These are phyloP conservation scores for Luffia ferchaultella DNA, from an alignment of 2,888 invertebrate species.

Conservation along the genomic window DNA sequence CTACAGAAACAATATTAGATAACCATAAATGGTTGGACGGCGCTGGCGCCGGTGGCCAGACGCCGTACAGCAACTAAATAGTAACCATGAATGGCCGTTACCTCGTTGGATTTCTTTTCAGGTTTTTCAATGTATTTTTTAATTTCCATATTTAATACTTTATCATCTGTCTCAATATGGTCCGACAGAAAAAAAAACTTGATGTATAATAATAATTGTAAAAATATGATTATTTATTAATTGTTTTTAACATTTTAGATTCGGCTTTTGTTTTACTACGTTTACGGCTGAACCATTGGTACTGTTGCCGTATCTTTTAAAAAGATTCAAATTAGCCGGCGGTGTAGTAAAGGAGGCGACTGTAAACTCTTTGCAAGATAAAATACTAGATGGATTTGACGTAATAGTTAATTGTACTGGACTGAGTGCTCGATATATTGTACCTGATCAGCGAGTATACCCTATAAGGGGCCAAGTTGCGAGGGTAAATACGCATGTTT, in stretches of 20 bases:
- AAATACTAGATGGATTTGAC: conserved; percentile 65
- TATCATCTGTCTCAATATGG: too few relatives aligned
- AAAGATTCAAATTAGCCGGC: conserved; percentile 65
- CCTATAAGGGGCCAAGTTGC: conserved; percentile 81
- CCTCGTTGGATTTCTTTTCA: too few relatives aligned
- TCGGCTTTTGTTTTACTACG: conserved; percentile 71
- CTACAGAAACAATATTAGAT: too few relatives aligned
- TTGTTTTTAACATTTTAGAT: conserved; percentile 57
- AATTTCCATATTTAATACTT: too few relatives aligned
- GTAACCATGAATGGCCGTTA: too few relatives aligned
- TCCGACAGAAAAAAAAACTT: too few relatives aligned
- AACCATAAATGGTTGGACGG: too few relatives aligned
- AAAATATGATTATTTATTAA: too few relatives aligned
- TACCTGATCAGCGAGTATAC: conserved; percentile 66
- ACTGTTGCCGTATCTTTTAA: conserved; percentile 73
- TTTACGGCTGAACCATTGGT: conserved; percentile 72
- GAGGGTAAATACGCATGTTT: conserved; percentile 44
- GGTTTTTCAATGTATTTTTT: too few relatives aligned
- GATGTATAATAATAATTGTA: too few relatives aligned
- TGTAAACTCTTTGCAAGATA: conserved; percentile 32
- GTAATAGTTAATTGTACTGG: conserved; percentile 85
- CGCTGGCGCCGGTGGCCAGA: too few relatives aligned
- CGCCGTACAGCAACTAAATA: too few relatives aligned
- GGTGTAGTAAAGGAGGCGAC: conserved; percentile 59
- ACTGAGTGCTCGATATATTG: conserved; percentile 69